Evolutionary conservation across 2,888 invertebrate genomes (phyloP), one percentile per base, ranked within the genome.

Genomic region (Dryococelus australis): DNA sequence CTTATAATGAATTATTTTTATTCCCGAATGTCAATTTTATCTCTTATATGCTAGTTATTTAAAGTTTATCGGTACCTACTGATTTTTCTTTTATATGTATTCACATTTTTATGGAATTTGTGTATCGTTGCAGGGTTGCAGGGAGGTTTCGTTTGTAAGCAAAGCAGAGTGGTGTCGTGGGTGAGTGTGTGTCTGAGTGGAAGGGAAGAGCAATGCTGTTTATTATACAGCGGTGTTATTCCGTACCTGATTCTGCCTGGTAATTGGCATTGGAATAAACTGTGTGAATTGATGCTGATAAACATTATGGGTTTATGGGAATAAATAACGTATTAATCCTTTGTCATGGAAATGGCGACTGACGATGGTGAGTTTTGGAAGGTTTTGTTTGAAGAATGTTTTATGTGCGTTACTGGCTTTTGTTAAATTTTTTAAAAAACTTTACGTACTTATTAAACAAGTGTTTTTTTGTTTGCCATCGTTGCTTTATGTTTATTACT

Each of bases 281-380:
- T 65, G 20, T 65, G 65, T n/a, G n/a, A 65, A n/a, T 65, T 65
- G 8, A 65, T 65, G 6, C 16, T 24, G 0, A 20, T 65, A 20
- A 9, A 65, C 51, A 51, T 16, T 16, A 65, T 65, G 65, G n/a
- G 6, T n/a, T n/a, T n/a, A 9, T 65, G 65, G 65, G 24, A 65
- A 65, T 0, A 65, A 65, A 65, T 65, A 16, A 24, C 65, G 24
- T 24, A 24, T 65, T 65, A 65, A 65, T 85, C 85, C 87, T 87
- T 87, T 87, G 87, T 87, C 85, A 87, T 87, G 86, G 86, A 87
- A 87, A 87, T 87, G 87, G 87, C 87, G 87, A 87, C 86, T 81
- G 83, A 85, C 16, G 87, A 86, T 84, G 86, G 86, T 87, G 51
- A 27, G 85, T 87, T 65, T 35, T 65, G 78, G 27, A 26, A 47